A percentile compares a stretch with the other conserved stretches of the same genome.
These are phyloP conservation scores for Ochropacha duplaris DNA, from an alignment of 2,888 invertebrate species.

Conservation along the genomic window DNA sequence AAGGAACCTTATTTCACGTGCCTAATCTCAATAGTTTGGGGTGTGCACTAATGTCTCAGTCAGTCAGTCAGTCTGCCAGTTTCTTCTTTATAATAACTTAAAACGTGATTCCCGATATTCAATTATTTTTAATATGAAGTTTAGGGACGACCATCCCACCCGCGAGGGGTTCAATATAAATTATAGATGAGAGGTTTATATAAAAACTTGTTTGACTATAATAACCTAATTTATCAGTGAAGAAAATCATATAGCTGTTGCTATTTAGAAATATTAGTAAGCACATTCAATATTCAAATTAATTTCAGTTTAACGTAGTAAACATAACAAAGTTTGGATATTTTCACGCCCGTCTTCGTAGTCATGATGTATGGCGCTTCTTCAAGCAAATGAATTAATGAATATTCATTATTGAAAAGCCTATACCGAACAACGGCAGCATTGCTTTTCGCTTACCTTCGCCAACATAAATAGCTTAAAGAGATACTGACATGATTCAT, in stretches of 20 bases:
- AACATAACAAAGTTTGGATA: slow-evolving; percentile 41
- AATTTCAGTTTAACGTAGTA: slow-evolving; percentile 41
- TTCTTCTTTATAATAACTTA: too few relatives aligned
- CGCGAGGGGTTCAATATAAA: too few relatives aligned
- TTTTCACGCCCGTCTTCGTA: slow-evolving; percentile 44
- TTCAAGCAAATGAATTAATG: slow-evolving; percentile 69
- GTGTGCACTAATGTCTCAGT: too few relatives aligned
- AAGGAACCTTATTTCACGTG: too few relatives aligned
- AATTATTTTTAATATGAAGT: too few relatives aligned
- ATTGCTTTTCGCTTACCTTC: slow-evolving; percentile 46
- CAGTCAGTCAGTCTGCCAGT: too few relatives aligned
- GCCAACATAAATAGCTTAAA: slow-evolving; percentile 39
- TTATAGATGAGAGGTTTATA: not conserved
- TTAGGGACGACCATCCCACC: too few relatives aligned
- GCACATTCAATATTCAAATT: slow-evolving; percentile 37
- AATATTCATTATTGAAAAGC: slow-evolving; percentile 68
- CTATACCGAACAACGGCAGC: slow-evolving; percentile 46
- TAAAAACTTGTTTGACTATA: slow-evolving; percentile 31
- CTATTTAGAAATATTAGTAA: not conserved
- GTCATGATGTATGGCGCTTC: slow-evolving; percentile 68
- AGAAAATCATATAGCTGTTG: not conserved
- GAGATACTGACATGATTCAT: slow-evolving; percentile 24
- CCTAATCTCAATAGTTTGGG: too few relatives aligned
- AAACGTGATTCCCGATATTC: too few relatives aligned
- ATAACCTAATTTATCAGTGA: slow-evolving; percentile 17